Conservation (phyloP, 2,797 vertebrate species). For the Iguana delicatissima region DNA sequence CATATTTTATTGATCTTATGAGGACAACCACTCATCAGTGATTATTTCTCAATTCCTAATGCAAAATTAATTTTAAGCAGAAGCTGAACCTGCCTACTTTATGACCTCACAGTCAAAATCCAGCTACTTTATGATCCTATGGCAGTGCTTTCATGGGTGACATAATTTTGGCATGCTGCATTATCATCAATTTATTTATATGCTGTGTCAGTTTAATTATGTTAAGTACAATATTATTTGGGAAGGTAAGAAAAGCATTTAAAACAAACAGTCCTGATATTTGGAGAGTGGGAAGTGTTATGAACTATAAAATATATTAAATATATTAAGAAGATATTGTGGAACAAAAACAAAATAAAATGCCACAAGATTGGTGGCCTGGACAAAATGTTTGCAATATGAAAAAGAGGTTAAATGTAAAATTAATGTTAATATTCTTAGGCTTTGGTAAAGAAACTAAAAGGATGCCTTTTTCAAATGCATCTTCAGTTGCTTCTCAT, state of each 20-base stretch:
- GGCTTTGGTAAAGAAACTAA: constrained; percentile 32
- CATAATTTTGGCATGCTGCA: not conserved
- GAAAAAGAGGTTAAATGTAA: constrained; percentile 40
- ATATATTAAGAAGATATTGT: constrained; percentile 43
- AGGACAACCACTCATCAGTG: not conserved
- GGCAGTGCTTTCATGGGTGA: not conserved
- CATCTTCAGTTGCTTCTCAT: not conserved
- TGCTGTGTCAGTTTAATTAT: not conserved
- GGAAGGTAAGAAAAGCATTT: too few species aligned
- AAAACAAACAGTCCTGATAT: not conserved
- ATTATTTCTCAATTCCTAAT: not conserved
- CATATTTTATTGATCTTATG: not conserved
- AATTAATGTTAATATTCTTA: constrained; percentile 51
- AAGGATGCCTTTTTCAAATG: not conserved
- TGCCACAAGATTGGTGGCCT: not conserved
- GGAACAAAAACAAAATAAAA: constrained; percentile 57
- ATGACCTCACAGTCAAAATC: not conserved
- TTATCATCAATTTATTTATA: not conserved
- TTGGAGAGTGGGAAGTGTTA: not conserved
- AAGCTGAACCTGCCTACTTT: not conserved
- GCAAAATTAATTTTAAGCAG: not conserved
- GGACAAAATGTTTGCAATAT: not conserved
- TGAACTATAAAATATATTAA: not conserved
- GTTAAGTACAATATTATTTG: not conserved
- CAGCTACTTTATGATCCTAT: not conserved